Evolutionary conservation across 2,888 invertebrate genomes (phyloP).

Genomic region (Eilema sororculum): DNA sequence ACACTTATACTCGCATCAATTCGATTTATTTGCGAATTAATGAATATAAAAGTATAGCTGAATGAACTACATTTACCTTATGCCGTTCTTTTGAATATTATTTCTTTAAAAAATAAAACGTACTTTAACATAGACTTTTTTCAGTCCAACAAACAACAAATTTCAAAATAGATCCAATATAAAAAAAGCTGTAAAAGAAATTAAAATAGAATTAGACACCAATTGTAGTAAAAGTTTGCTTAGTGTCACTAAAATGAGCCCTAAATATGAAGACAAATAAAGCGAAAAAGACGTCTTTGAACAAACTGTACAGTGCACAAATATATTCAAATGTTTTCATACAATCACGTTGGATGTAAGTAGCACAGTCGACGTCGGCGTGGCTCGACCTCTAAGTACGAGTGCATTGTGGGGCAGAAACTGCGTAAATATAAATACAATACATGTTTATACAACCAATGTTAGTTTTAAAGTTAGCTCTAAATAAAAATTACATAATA

Average conservation of each 20-base stretch:
- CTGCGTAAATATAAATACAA: conserved; percentile 79
- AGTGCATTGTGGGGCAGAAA: conserved; percentile 84
- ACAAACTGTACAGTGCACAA: conserved; percentile 75
- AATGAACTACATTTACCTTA: too few species aligned
- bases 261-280: conserved; percentile 36
- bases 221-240: not conserved
- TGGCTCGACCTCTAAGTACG: conserved; percentile 83
- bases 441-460: conserved; percentile 52
- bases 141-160: not conserved
- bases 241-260: not conserved
- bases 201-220: not conserved
- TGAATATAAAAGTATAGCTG: not conserved
- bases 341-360: conserved; percentile 78
- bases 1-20: too few species aligned
- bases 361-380: conserved; percentile 76
- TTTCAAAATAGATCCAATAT: not conserved
- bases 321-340: conserved; percentile 68
- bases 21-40: not conserved
- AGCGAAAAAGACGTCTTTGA: conserved; percentile 52
- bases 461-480: conserved; percentile 54
- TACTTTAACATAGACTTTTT: not conserved
- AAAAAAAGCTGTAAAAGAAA: not conserved
- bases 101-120: not conserved
- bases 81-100: not conserved
- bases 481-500: conserved; percentile 30